A percentile compares a stretch with the other conserved stretches of the same genome.
Evolutionary conservation across 92 coral and sea anemone genomes (phyloP).

Genomic region (Zoanthus sansibaricus): DNA sequence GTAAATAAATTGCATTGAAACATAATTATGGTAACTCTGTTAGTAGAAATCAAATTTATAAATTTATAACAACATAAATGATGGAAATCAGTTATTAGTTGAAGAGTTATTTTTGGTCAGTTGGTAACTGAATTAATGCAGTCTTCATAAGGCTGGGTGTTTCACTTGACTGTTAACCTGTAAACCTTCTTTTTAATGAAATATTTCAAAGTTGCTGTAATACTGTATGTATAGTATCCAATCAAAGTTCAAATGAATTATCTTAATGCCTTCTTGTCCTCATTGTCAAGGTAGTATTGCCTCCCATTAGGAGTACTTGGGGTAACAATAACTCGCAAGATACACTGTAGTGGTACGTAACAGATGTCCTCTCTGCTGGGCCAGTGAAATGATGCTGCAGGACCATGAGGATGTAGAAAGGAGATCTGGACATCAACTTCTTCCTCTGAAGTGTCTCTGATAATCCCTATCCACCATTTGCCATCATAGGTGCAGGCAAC

Average conservation of each 20-base stretch:
- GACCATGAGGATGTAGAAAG: slow-evolving; percentile 53
- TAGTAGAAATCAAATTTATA: not conserved
- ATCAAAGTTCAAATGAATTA: slow-evolving; percentile 2
- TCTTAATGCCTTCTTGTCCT: slow-evolving; percentile 28
- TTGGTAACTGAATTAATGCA: not conserved
- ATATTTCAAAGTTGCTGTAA: slow-evolving; percentile 6
- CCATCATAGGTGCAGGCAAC: slow-evolving; percentile 35
- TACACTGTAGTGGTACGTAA: slow-evolving; percentile 26
- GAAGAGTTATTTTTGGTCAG: not conserved
- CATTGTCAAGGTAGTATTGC: slow-evolving; percentile 1
- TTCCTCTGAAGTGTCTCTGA: slow-evolving; percentile 21
- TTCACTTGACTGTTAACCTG: not conserved
- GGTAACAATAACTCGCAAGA: slow-evolving; percentile 11
- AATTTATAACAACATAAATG: not conserved
- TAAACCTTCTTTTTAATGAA: not conserved
- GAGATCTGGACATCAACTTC: slow-evolving; percentile 46
- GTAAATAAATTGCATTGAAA: not conserved
- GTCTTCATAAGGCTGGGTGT: slow-evolving; percentile 3
- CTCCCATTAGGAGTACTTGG: slow-evolving; percentile 35
- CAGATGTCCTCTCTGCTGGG: slow-evolving; percentile 24
- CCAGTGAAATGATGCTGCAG: slow-evolving; percentile 42
- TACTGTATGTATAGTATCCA: not conserved
- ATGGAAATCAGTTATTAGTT: not conserved
- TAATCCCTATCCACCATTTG: slow-evolving; percentile 38
- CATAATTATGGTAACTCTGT: not conserved